A percentile compares a stretch with the other conserved stretches of the same genome.
Conservation (phyloP, 1,140 invertebrate species). For the Nasonia vitripennis region DNA sequence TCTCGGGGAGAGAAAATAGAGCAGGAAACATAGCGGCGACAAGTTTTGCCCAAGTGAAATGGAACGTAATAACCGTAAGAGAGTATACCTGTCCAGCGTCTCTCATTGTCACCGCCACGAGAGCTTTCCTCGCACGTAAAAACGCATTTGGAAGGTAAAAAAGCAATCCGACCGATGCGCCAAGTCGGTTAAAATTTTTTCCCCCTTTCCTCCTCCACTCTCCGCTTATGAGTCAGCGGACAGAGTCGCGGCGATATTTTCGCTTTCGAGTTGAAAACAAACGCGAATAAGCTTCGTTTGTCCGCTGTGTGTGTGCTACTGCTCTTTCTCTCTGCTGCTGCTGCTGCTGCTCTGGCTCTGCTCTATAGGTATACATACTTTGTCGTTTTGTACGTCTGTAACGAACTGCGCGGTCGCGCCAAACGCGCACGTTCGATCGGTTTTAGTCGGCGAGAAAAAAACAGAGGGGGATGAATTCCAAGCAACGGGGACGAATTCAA, state of each 20-base stretch:
- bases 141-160: not conserved
- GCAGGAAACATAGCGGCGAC: not conserved
- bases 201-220: not conserved
- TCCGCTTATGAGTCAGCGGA: not conserved
- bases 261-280: not conserved
- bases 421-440: no score
- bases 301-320: not conserved
- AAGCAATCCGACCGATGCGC: not conserved
- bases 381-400: no score
- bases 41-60: not conserved
- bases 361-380: no score
- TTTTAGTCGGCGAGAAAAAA: no score
- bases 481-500: no score
- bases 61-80: not conserved
- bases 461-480: no score
- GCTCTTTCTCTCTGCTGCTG: not conserved
- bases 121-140: not conserved
- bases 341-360: no score
- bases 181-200: not conserved
- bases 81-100: not conserved
- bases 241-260: not conserved
- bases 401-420: no score
- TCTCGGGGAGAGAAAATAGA: not conserved
- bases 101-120: not conserved
- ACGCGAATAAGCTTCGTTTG: not conserved